A percentile compares a stretch with the other conserved stretches of the same genome.
phyloP scores from a whole-genome alignment of 2,888 invertebrate genomes.

The Anoplius nigerrimus region DNA sequence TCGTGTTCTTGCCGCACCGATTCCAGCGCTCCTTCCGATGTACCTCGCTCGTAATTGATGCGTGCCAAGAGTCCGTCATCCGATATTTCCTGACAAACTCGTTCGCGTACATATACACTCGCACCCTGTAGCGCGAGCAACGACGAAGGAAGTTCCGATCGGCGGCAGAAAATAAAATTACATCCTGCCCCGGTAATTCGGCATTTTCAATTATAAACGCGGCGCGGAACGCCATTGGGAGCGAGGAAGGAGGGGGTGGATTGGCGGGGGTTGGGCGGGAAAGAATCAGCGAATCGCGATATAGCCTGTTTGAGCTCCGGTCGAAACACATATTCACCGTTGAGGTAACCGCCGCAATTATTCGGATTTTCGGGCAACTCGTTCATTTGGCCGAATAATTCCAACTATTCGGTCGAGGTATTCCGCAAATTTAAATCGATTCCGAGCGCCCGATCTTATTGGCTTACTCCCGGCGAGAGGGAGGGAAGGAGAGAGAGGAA shows the following conservation, averaged over 20 bases:
- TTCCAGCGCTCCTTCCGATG: too few relatives aligned
- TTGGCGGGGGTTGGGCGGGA: conserved; percentile 3
- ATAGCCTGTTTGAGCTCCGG: conserved; percentile 31
- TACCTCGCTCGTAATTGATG: too few relatives aligned
- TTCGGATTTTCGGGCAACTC: conserved; percentile 50
- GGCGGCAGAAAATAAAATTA: background rate
- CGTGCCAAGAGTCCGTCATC: too few relatives aligned
- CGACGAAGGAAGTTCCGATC: background rate
- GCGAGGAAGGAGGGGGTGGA: too few relatives aligned
- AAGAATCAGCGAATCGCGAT: conserved; percentile 38
- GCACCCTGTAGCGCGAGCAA: background rate
- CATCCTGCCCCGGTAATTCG: too few relatives aligned
- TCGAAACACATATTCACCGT: conserved; percentile 43
- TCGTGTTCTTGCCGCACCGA: too few relatives aligned
- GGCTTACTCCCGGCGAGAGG: conserved; percentile 27
- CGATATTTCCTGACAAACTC: too few relatives aligned
- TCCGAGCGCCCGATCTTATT: conserved; percentile 47
- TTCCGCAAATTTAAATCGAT: conserved; percentile 55
- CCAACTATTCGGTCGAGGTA: conserved; percentile 55
- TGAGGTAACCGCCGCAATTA: conserved; percentile 40
- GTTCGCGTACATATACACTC: background rate
- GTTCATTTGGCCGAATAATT: conserved; percentile 57
- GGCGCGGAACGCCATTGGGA: background rate
- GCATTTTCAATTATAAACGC: conserved; percentile 5
- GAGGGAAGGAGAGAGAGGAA: too few relatives aligned